Evolutionary conservation across 2,888 invertebrate genomes (phyloP), one percentile per base, ranked within the genome.

Genomic region (Pterostichus madidus): DNA sequence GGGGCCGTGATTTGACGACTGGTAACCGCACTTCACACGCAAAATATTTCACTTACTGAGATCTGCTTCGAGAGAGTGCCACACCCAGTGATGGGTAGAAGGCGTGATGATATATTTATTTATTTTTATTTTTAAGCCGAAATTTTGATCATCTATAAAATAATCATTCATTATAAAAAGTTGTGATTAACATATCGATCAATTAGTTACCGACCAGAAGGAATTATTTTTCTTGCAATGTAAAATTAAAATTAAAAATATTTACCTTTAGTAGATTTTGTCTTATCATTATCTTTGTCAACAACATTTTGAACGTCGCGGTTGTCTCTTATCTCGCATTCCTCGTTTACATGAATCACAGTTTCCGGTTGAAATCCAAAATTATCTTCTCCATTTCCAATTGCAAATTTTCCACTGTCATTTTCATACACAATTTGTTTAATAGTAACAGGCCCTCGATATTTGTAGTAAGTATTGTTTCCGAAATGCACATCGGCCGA

Each of bases 401-500:
- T 64, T 7, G 88, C 86, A 83, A 86, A 84, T 83, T 85, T 84
- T 84, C 84, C 79, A 31, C 79, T 24, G 1, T 86, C 86, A 24
- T 64, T 68, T 39, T 76, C 64, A 84, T 94, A 93, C 80, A 95
- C 91, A 85, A 95, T 92, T 88, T 95, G 95, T 87, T 95, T 95
- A 85, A 96, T 95, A 44, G 94, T 94, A 13, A 96, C 95, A 68
- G 95, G 95, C 5, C 95, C 95, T 87, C 95, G 94, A 49, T 49
- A 49, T n/a, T 49, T 49, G 87, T 95, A 95, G 86, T 94, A 93
- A 5, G 94, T 94, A 86, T 94, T 95, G 86, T 95, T 94, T 0
- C 96, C 96, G 85, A 96, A 93, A 85, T 95, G 94, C 1, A 96
- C 93, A 88, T 95, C 94, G 32, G 92, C 92, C 0, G 95, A 95